Conservation (phyloP, 1,140 invertebrate genomes). For the Oryctes rhinoceros region DNA sequence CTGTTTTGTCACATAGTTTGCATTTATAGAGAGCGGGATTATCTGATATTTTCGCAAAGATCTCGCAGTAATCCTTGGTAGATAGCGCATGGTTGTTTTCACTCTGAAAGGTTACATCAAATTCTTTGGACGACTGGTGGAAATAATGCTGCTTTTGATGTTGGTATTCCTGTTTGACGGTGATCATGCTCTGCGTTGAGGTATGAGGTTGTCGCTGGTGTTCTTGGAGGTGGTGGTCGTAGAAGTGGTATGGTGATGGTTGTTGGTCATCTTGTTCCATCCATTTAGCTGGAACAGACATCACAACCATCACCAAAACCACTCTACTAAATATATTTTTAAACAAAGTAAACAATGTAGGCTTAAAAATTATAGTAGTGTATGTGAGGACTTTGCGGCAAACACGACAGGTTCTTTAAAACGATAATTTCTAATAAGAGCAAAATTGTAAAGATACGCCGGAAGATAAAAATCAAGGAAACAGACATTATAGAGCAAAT, state of each 20-base stretch:
- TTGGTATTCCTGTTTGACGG: slow-evolving; percentile 37
- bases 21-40: slow-evolving; percentile 61
- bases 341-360: background rate
- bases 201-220: background rate
- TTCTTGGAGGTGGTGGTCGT: background rate
- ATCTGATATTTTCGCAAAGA: slow-evolving; percentile 49
- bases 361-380: too few relatives aligned
- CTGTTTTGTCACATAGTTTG: slow-evolving; percentile 74
- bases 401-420: too few relatives aligned
- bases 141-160: background rate
- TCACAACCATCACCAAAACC: slow-evolving; percentile 53
- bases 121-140: background rate
- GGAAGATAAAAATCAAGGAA: too few relatives aligned
- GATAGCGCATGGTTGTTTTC: background rate
- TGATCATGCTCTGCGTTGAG: background rate
- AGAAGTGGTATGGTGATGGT: slow-evolving; percentile 36
- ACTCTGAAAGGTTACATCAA: background rate
- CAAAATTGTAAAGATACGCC: too few relatives aligned
- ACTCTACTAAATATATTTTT: slow-evolving; percentile 35
- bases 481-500: too few relatives aligned
- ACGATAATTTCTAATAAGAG: too few relatives aligned
- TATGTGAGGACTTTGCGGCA: too few relatives aligned
- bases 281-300: slow-evolving; percentile 52
- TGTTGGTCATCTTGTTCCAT: slow-evolving; percentile 49
- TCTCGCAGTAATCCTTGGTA: slow-evolving; percentile 49